Evolutionary conservation across 1,140 invertebrate genomes (phyloP).

Genomic region (Trissolcus basalis): DNA sequence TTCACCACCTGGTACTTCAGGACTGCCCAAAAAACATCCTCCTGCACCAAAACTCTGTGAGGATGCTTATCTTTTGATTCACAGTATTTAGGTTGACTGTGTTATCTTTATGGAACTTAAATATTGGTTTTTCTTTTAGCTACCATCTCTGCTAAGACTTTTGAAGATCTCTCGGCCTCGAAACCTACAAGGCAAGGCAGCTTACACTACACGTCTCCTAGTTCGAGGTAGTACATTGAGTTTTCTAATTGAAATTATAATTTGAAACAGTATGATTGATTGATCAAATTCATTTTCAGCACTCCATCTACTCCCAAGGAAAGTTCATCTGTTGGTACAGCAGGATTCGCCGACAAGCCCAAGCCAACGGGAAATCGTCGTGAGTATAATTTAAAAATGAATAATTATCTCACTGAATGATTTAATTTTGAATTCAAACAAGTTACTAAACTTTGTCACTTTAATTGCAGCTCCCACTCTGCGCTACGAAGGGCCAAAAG

Average conservation of each 20-base stretch:
- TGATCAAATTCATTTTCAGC: constrained; percentile 3
- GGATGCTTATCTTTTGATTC: constrained; percentile 4
- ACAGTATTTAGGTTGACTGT: background rate
- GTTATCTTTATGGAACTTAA: background rate
- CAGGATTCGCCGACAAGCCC: constrained; percentile 6
- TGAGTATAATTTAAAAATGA: constrained; percentile 35
- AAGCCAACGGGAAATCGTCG: constrained; percentile 51
- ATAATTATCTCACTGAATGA: too few relatives aligned
- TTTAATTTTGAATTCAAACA: too few relatives aligned
- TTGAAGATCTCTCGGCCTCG: constrained; percentile 51
- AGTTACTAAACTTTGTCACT: background rate
- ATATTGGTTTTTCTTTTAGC: constrained; percentile 12
- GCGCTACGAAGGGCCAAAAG: constrained; percentile 61
- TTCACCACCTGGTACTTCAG: constrained; percentile 13
- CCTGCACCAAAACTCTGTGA: constrained; percentile 59
- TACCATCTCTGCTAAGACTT: constrained; percentile 44
- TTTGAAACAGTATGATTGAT: background rate
- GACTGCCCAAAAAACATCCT: constrained; percentile 59
- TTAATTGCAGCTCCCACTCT: constrained; percentile 59
- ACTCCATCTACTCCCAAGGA: constrained; percentile 36
- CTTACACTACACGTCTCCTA: constrained; percentile 23
- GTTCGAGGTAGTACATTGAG: constrained; percentile 29
- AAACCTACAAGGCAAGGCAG: constrained; percentile 47
- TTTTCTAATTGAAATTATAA: background rate
- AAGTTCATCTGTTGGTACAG: constrained; percentile 16